Percentiles rank a stretch among this genome's conserved stretches.
Conservation (phyloP, 2,888 invertebrate genomes). For the Acleris laterana region DNA sequence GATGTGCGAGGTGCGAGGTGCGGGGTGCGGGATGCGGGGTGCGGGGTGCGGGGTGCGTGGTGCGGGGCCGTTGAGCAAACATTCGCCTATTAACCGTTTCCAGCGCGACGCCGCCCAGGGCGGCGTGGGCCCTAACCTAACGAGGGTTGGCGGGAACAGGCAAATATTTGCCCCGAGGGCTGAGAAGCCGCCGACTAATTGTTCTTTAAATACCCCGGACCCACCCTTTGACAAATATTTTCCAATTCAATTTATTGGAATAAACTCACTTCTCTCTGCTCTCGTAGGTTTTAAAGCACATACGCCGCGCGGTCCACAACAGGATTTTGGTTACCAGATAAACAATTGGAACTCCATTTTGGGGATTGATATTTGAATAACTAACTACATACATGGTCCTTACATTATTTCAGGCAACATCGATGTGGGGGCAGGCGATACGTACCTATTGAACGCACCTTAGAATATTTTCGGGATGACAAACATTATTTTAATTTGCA, state of each 20-base stretch:
- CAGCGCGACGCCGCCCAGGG: constrained; percentile 65
- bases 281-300: constrained; percentile 51
- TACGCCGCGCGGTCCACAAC: constrained; percentile 47
- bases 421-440: too few relatives aligned
- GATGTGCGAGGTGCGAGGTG: not conserved
- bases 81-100: constrained; percentile 74
- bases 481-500: not conserved
- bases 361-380: constrained; percentile 33
- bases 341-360: constrained; percentile 48
- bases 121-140: constrained; percentile 67
- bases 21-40: not conserved
- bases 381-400: constrained; percentile 17
- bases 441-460: too few relatives aligned
- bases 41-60: not conserved
- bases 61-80: constrained; percentile 72
- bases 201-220: constrained; percentile 81
- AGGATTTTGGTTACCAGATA: constrained; percentile 61
- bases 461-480: too few relatives aligned
- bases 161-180: constrained; percentile 80
- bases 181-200: constrained; percentile 81
- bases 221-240: constrained; percentile 77
- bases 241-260: constrained; percentile 77
- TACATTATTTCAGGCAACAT: constrained; percentile 11
- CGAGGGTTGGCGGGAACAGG: constrained; percentile 81
- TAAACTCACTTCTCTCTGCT: constrained; percentile 57